Conservation (phyloP, 1,140 invertebrate genomes). For the Kradibia gibbosae region DNA sequence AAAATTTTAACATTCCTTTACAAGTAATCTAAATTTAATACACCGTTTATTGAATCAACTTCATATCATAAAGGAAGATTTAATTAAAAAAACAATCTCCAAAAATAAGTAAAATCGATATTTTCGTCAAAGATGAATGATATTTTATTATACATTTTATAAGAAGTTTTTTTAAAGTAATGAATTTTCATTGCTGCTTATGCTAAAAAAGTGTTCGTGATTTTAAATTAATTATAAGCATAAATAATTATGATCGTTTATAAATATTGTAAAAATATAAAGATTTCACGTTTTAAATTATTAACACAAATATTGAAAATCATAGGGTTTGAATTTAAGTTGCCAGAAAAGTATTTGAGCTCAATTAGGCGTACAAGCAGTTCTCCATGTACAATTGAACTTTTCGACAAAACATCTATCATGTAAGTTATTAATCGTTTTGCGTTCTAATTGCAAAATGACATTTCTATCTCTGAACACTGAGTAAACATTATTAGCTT, state of each 20-base stretch:
- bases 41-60: neutral
- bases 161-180: neutral
- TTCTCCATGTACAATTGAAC: neutral
- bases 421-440: conserved; percentile 18
- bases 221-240: too few relatives aligned
- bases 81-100: neutral
- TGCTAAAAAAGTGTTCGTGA: neutral
- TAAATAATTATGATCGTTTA: neutral
- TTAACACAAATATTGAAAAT: conserved; percentile 37
- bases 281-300: neutral
- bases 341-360: neutral
- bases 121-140: too few relatives aligned
- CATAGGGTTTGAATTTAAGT: neutral
- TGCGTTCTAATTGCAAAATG: conserved; percentile 32
- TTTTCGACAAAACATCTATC: conserved; percentile 12
- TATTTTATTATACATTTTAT: too few relatives aligned
- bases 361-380: conserved; percentile 9
- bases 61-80: neutral
- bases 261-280: neutral
- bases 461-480: neutral
- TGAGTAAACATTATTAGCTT: conserved; percentile 30
- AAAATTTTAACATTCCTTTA: neutral
- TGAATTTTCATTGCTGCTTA: neutral
- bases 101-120: neutral
- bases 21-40: neutral